A percentile compares a stretch with the other conserved stretches of the same genome.
Conservation (phyloP, 2,113 vertebrate species). For the Gallinago undulata region DNA sequence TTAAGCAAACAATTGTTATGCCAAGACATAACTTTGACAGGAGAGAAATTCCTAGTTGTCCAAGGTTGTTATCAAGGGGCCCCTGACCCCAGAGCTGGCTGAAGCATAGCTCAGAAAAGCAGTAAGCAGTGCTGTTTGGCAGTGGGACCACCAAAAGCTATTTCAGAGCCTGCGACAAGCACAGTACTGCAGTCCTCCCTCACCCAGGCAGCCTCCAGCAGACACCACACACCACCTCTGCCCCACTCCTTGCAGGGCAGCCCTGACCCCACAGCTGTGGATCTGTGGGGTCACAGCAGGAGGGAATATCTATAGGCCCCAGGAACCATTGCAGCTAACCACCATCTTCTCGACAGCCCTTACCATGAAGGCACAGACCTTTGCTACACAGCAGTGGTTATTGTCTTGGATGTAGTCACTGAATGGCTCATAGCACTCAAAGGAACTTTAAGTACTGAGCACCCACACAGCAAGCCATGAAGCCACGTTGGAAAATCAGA, state of each 20-base stretch:
- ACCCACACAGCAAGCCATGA: background rate
- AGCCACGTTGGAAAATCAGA: background rate
- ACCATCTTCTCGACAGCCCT: background rate
- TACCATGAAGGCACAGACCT: background rate
- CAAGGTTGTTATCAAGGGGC: background rate
- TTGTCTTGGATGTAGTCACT: background rate
- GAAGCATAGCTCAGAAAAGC: background rate
- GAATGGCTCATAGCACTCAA: background rate
- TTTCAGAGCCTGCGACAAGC: background rate
- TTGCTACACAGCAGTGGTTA: background rate
- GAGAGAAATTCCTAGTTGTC: background rate
- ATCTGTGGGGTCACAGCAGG: background rate
- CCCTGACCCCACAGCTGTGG: background rate
- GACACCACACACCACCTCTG: accelerated
- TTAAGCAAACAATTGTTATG: background rate
- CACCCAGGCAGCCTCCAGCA: background rate
- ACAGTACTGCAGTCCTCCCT: background rate
- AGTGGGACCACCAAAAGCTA: background rate
- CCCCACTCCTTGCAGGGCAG: background rate
- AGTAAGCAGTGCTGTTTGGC: background rate
- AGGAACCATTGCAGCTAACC: background rate
- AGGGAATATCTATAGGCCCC: background rate
- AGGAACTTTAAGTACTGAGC: background rate
- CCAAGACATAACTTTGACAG: background rate
- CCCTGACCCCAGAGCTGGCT: background rate